Evolutionary conservation across 1,140 invertebrate genomes (phyloP).

Genomic region (Anthonomus grandis): DNA sequence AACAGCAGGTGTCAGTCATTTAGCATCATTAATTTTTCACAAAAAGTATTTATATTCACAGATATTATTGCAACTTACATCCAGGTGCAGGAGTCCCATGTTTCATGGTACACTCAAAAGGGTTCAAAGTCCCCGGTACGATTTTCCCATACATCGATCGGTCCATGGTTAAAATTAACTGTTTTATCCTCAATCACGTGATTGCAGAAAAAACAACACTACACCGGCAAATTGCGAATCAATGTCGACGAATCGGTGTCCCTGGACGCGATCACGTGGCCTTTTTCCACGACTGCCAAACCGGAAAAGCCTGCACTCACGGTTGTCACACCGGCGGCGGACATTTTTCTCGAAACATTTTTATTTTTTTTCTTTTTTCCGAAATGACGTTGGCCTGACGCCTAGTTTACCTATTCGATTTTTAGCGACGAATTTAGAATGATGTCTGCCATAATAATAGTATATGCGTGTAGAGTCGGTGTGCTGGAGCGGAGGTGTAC

Average conservation of each 20-base stretch:
- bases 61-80: constrained; percentile 82
- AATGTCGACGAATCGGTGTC: constrained; percentile 13
- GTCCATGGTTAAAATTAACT: constrained; percentile 68
- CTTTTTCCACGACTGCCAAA: constrained; percentile 3
- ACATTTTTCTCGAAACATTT: constrained; percentile 21
- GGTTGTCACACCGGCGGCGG: too few relatives aligned
- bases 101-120: constrained; percentile 74
- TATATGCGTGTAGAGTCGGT: too few relatives aligned
- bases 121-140: constrained; percentile 72
- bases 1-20: too few relatives aligned
- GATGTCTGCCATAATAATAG: constrained; percentile 22
- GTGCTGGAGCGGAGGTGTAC: constrained; percentile 15
- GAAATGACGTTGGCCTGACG: constrained; percentile 18
- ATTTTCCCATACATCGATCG: constrained; percentile 82
- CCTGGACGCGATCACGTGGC: constrained; percentile 11
- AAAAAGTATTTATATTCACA: too few relatives aligned
- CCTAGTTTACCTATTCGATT: too few relatives aligned
- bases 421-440: constrained; percentile 22
- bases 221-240: constrained; percentile 9
- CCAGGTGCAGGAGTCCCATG: constrained; percentile 72
- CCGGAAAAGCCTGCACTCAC: constrained; percentile 15
- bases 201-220: constrained; percentile 1
- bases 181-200: too few relatives aligned
- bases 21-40: too few relatives aligned
- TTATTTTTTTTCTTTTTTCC: constrained; percentile 20